Evolutionary conservation across 2,888 invertebrate species (phyloP), one percentile per base, ranked within the genome.

Genomic region (Isotomurus palustris): DNA sequence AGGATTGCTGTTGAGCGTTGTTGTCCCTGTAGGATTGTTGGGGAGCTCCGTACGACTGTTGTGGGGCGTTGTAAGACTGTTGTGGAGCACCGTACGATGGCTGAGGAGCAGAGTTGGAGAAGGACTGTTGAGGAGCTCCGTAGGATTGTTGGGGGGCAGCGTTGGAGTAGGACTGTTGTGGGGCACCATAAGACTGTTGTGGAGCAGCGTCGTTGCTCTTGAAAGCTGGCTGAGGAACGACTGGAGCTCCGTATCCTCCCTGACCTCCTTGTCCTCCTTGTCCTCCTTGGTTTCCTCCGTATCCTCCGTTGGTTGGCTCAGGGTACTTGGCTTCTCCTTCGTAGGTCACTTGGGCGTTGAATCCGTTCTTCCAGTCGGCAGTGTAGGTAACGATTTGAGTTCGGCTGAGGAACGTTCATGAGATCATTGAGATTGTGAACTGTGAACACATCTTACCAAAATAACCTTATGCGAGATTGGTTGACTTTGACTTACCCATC

Each of bases 331-430:
- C 66, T 49, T 68, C 68, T 10, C 68, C 68, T 57, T 66, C 65
- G 36, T 68, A 69, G 10, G 65, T 68, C 2, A 69, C 69, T 56
- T 68, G 61, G 19, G 69, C 69, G 48, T 67, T 69, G 66, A 69
- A 69, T 49, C 67, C 69, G 40, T 69, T 68, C 40, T 69, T 61
- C 67, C 67, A 69, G 55, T 69, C 67, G 43, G 69, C 69, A 27
- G 64, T 65, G 54, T 66, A 68, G n/a, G 60, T 60, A 8, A 69
- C 69, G 53, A 61, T 64, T 60, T 69, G 69, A 17, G 62, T 67
- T 27, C 67, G 64, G 17, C 69, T 67, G 43, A 40, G 35, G 12
- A 29, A 17, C 8, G 21, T 8, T 17, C 24, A 17, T n/a, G 3
- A 45, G 35, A 24, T 3, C n/a, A 36, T 36, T 22, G 21, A 35